Percentiles rank a stretch among this genome's conserved stretches.
phyloP scores from a whole-genome alignment of 2,888 invertebrate genomes.

The Polydrusus tereticollis region DNA sequence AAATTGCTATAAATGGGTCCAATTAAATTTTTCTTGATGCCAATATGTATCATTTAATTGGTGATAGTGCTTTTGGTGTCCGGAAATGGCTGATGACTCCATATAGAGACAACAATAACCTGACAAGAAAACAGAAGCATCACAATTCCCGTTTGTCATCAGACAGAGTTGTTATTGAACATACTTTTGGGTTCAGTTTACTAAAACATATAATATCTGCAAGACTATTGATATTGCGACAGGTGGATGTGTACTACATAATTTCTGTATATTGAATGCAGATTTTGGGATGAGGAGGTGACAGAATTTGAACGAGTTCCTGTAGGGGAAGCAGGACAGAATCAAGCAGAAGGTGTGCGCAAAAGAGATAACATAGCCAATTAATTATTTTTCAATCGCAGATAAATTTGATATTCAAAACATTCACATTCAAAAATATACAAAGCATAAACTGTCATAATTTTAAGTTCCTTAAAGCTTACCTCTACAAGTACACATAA shows the following conservation, averaged over 20 bases:
- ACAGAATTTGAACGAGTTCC: background rate
- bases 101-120: slow-evolving; percentile 31
- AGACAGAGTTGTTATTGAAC: slow-evolving; percentile 35
- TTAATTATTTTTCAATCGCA: background rate
- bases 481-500: too few species aligned
- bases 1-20: too few species aligned
- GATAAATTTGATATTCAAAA: too few species aligned
- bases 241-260: slow-evolving; percentile 43
- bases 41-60: slow-evolving; percentile 29
- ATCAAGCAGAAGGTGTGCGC: background rate
- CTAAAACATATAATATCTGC: slow-evolving; percentile 43
- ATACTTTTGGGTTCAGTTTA: slow-evolving; percentile 46
- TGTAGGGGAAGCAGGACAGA: background rate
- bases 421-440: too few species aligned
- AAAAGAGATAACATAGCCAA: background rate
- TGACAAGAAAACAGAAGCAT: slow-evolving; percentile 31
- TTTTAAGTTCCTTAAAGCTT: too few species aligned
- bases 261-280: slow-evolving; percentile 31
- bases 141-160: slow-evolving; percentile 43
- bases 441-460: too few species aligned
- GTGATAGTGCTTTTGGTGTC: slow-evolving; percentile 45
- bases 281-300: background rate
- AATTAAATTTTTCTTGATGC: background rate
- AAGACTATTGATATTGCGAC: slow-evolving; percentile 46
- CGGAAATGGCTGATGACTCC: slow-evolving; percentile 44